Percentiles rank a stretch among this genome's conserved stretches.
Evolutionary conservation across 1,140 invertebrate genomes (phyloP).

Genomic region (Trachymyrmex septentrionalis): DNA sequence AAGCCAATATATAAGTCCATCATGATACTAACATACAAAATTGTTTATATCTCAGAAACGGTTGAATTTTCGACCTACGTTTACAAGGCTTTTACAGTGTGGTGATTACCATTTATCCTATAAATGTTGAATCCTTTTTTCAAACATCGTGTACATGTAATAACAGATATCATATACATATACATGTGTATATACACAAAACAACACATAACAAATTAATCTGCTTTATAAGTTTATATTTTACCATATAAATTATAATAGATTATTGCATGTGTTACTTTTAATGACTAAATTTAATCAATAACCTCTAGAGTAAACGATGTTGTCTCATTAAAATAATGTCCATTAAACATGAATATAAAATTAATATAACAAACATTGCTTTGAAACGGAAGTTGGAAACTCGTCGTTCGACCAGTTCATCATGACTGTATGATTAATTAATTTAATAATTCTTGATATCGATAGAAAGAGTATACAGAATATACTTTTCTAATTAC

Average conservation of each 20-base stretch:
- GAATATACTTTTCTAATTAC: neutral
- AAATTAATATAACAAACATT: slow-evolving; percentile 40
- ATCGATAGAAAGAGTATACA: neutral
- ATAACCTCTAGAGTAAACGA: slow-evolving; percentile 54
- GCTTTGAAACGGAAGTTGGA: neutral
- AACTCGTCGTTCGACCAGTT: neutral
- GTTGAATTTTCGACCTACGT: too few relatives aligned
- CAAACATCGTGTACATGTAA: too few relatives aligned
- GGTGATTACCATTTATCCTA: too few relatives aligned
- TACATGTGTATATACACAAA: neutral
- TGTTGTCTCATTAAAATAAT: slow-evolving; percentile 57
- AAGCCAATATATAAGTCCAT: too few relatives aligned
- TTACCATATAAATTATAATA: slow-evolving; percentile 39
- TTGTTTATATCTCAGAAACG: too few relatives aligned
- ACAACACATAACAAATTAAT: slow-evolving; percentile 10
- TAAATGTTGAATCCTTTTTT: too few relatives aligned
- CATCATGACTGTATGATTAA: neutral
- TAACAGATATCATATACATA: neutral
- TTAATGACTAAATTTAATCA: slow-evolving; percentile 55
- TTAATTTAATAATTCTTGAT: slow-evolving; percentile 25
- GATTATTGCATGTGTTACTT: slow-evolving; percentile 18
- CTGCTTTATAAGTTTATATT: slow-evolving; percentile 28
- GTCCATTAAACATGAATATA: slow-evolving; percentile 33
- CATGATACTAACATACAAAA: too few relatives aligned
- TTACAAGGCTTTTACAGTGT: too few relatives aligned